phyloP scores from a whole-genome alignment of 35 echinoderm and acorn worm genomes.

The Holothuria glaberrima region DNA sequence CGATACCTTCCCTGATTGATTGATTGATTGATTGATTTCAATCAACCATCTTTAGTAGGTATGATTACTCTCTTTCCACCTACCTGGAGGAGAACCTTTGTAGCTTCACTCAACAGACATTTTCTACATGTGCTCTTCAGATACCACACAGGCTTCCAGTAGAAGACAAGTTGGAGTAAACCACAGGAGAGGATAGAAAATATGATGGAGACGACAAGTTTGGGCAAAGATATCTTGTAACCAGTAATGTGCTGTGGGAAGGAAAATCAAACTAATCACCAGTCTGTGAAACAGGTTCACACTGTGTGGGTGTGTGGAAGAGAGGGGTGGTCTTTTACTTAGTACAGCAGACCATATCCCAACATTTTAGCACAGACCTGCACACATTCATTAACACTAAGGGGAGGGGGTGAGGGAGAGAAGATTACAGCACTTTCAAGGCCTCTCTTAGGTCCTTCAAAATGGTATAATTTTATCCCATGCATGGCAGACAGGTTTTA shows the following conservation, averaged over 20 bases:
- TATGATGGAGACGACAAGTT: conserved; percentile 46
- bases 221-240: conserved; percentile 57
- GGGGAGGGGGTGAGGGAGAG: too few species aligned
- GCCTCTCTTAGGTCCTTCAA: too few species aligned
- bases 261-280: background rate
- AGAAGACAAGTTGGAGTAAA: conserved; percentile 83
- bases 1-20: too few species aligned
- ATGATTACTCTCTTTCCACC: too few species aligned
- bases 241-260: conserved; percentile 55
- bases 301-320: background rate
- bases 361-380: background rate
- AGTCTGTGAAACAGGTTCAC: background rate
- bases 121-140: conserved; percentile 67
- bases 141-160: conserved; percentile 94
- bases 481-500: too few species aligned
- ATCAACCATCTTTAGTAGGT: too few species aligned
- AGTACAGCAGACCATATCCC: background rate
- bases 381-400: too few species aligned
- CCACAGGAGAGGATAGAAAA: conserved; percentile 72
- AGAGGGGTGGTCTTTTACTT: background rate
- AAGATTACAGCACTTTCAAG: too few species aligned
- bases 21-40: too few species aligned
- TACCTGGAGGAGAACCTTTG: conserved; percentile 51
- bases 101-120: conserved; percentile 63
- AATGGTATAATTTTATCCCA: too few species aligned